Percentiles rank a stretch among this genome's conserved stretches.
phyloP scores from a whole-genome alignment of 2,797 vertebrate genomes.

The Petrocephalus sullivani region DNA sequence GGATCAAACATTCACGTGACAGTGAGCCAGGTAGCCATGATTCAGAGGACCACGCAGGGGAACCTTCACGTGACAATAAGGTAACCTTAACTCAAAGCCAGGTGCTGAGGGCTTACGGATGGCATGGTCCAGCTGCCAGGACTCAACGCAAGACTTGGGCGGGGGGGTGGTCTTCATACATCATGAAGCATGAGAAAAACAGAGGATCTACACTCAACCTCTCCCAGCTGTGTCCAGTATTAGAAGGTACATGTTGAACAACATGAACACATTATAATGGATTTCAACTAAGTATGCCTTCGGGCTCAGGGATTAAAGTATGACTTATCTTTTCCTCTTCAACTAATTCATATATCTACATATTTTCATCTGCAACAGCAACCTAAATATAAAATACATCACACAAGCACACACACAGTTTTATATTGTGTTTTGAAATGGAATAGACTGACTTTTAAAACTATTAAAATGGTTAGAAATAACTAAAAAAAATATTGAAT shows the following conservation, averaged over 20 bases:
- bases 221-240: not conserved
- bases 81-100: not conserved
- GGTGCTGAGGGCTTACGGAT: not conserved
- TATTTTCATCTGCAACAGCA: not conserved
- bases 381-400: not conserved
- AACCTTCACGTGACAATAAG: not conserved
- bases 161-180: not conserved
- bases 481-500: too few species aligned
- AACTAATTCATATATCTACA: not conserved
- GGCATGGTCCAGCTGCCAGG: not conserved
- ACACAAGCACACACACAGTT: too few species aligned
- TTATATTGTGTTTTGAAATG: too few species aligned
- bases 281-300: not conserved
- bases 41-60: not conserved
- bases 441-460: too few species aligned
- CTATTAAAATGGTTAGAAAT: not conserved
- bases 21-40: not conserved
- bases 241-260: not conserved
- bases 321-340: not conserved
- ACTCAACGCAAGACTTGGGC: not conserved
- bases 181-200: not conserved
- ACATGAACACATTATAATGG: not conserved
- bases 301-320: not conserved
- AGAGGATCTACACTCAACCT: not conserved
- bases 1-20: not conserved